Evolutionary conservation across 2,797 vertebrate species (phyloP), one percentile per base, ranked within the genome.

Genomic region (Tapirus indicus): DNA sequence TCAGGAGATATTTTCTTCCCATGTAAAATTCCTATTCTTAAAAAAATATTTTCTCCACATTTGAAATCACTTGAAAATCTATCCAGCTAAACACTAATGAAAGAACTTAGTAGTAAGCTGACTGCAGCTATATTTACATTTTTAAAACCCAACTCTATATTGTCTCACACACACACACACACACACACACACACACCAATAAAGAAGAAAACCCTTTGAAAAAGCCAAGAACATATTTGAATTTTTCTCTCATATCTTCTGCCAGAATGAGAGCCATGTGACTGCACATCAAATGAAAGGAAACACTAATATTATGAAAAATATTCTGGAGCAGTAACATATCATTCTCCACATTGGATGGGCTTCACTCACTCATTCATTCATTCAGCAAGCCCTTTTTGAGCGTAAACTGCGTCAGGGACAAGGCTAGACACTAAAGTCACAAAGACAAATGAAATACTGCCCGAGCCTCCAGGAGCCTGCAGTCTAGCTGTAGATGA

Each of bases 31-130:
- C 2, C 2, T 7, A 94, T 91, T 84, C 58, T 87, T 77, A 68
- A 83, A 93, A 94, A 64, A 79, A 68, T 75, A 35, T n/a, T 18
- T 88, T n/a, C 25, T 79, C 38, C 27, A 89, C 1, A 78, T 64
- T 83, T 79, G 38, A 77, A 90, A 94, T 84, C 12, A 91, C 14
- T 68, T 95, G 69, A 49, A 78, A 96, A 38, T 2, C 23, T 88
- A 60, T 90, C 88, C 38, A 78, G 13, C 18, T 77, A 91, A 92
- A 91, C 2, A 80, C 27, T 71, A 95, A 84, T 94, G 78, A 94
- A 93, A 83, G 25, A 72, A 91, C 2, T 60, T 95, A 84, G 18
- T 62, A 92, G 90, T 84, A 86, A 69, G 49, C 3, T 21, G 66
- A 60, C 11, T 75, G 12, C 4, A 96, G 44, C 18, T 23, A 1